Conservation (phyloP, 37 sponge, comb jelly and placozoan species). For the Dysidea cf. avara region DNA sequence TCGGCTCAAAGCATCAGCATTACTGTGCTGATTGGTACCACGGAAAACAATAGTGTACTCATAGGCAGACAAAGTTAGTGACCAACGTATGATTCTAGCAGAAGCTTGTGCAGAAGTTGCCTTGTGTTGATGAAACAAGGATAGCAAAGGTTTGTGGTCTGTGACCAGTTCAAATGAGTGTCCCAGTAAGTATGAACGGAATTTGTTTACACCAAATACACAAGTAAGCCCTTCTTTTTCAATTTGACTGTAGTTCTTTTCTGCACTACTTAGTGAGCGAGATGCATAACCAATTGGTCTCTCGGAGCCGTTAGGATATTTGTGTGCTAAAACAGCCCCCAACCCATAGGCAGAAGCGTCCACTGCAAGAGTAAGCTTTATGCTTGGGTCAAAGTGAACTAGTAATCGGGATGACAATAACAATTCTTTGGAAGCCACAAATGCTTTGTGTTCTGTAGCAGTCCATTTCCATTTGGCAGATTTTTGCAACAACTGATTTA, state of each 20-base stretch:
- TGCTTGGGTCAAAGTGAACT: conserved; percentile 39
- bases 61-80: neutral
- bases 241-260: conserved; percentile 9
- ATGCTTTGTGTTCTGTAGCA: conserved; percentile 12
- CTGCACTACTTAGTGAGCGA: conserved; percentile 15
- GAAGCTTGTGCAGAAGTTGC: neutral
- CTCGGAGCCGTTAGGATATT: conserved; percentile 16
- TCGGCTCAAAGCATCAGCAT: conserved; percentile 13
- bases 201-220: neutral
- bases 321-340: conserved; percentile 29
- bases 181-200: neutral
- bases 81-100: neutral
- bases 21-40: neutral
- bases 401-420: conserved; percentile 27
- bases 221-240: conserved; percentile 4
- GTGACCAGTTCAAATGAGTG: neutral
- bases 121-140: neutral
- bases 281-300: conserved; percentile 34
- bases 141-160: conserved; percentile 8
- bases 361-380: conserved; percentile 5
- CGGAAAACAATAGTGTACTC: conserved; percentile 1
- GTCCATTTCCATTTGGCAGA: conserved; percentile 40
- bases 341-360: conserved; percentile 30
- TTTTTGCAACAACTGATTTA: neutral
- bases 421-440: conserved; percentile 31